Conservation (phyloP, 2,888 invertebrate species). For the Tanypteryx hageni region DNA sequence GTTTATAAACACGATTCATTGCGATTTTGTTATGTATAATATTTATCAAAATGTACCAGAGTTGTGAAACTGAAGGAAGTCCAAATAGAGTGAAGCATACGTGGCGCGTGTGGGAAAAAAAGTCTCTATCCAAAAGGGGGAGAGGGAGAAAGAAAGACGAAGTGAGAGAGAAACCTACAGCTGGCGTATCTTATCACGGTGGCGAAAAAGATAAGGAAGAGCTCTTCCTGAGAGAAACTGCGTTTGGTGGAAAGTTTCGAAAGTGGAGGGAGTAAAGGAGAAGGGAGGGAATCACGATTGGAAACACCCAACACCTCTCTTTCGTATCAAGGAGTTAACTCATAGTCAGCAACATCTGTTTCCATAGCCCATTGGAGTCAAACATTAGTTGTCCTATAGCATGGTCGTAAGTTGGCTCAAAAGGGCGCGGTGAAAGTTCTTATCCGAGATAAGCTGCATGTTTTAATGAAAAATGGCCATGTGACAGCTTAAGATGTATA, state of each 20-base stretch:
- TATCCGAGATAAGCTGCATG: conserved; percentile 31
- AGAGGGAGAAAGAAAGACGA: background rate
- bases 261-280: no score
- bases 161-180: background rate
- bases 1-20: no score
- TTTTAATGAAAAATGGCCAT: background rate
- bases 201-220: background rate
- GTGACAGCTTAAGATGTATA: no score
- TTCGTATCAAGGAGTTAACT: conserved; percentile 34
- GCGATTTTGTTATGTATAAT: no score
- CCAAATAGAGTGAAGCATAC: no score
- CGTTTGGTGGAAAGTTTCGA: background rate
- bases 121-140: no score
- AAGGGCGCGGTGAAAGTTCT: conserved; percentile 26
- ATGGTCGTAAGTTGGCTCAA: background rate
- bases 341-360: conserved; percentile 39
- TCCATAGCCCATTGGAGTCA: conserved; percentile 46
- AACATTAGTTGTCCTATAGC: background rate
- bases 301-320: background rate
- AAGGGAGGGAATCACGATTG: background rate
- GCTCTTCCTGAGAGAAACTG: no score
- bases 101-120: no score
- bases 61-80: no score
- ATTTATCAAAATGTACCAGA: no score
- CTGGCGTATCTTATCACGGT: no score